Base-by-base conservation (phyloP, 2,113 vertebrate genomes). In the Ochotona princeps region DNA sequence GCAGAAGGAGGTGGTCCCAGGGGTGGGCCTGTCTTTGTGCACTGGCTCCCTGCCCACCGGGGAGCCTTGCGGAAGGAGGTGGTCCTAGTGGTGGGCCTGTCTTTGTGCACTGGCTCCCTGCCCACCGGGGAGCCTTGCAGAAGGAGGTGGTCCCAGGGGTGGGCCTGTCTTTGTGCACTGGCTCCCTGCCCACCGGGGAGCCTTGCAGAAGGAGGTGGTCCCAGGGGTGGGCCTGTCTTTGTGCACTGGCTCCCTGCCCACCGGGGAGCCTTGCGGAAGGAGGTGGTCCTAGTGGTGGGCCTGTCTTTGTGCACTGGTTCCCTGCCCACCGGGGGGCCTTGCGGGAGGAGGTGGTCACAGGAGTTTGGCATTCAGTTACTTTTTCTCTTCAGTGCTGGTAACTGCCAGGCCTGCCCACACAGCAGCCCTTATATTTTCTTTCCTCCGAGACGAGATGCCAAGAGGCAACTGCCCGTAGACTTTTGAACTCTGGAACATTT, bases 261-360 rank as follows among this genome's bases (percentile, higher is more conserved):
- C n/a, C 1, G 8, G 54, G 8, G 9, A 21, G 28, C 30, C 5
- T 1, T 0, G 2, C n/a, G n/a, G n/a, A n/a, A n/a, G n/a, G n/a
- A n/a, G n/a, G n/a, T n/a, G n/a, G n/a, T n/a, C n/a, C n/a, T n/a
- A n/a, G n/a, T n/a, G n/a, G n/a, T n/a, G n/a, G n/a, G n/a, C n/a
- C n/a, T n/a, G n/a, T n/a, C n/a, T n/a, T n/a, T n/a, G n/a, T n/a
- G n/a, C n/a, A n/a, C n/a, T n/a, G n/a, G n/a, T n/a, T n/a, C n/a
- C n/a, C n/a, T n/a, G n/a, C n/a, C n/a, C n/a, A n/a, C n/a, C 1
- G 8, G 54, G 8, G 9, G 17, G 28, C 30, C 5, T 1, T 0
- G 2, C n/a, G 13, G 8, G 30, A 44, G 38, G 38, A 44, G 38
- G 38, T 44, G 7, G 54, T 57, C n/a, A 8, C 0, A 0, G 65